Evolutionary conservation across 2,888 invertebrate species (phyloP).

Genomic region (Macaria liturata): DNA sequence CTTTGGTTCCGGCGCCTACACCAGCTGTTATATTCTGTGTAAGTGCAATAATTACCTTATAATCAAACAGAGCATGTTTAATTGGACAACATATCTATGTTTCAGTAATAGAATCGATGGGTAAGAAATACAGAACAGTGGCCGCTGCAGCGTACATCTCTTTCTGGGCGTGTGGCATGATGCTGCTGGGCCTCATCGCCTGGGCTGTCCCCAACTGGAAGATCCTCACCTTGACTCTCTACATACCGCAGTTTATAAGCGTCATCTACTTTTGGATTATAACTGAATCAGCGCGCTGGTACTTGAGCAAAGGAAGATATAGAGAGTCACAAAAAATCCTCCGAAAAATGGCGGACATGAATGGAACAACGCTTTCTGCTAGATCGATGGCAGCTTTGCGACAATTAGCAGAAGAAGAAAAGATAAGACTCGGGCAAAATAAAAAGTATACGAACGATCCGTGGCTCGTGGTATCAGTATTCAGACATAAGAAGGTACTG

Average conservation of each 20-base stretch:
- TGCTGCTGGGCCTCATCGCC: slow-evolving; percentile 65
- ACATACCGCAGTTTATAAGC: slow-evolving; percentile 86
- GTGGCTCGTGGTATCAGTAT: slow-evolving; percentile 57
- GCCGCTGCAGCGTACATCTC: slow-evolving; percentile 20
- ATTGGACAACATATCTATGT: not conserved
- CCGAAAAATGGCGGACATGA: slow-evolving; percentile 84
- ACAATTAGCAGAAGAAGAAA: slow-evolving; percentile 49
- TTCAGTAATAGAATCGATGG: slow-evolving; percentile 75
- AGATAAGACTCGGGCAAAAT: slow-evolving; percentile 40
- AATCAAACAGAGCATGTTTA: too few relatives aligned
- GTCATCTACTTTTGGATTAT: slow-evolving; percentile 86
- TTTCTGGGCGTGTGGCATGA: slow-evolving; percentile 11
- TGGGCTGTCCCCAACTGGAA: slow-evolving; percentile 88
- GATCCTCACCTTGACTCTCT: slow-evolving; percentile 84
- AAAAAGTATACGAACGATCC: slow-evolving; percentile 46
- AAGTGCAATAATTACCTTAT: slow-evolving; percentile 37
- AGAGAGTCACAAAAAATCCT: slow-evolving; percentile 85
- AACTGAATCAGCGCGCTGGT: slow-evolving; percentile 90
- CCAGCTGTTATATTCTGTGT: slow-evolving; percentile 87
- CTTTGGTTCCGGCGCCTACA: slow-evolving; percentile 86
- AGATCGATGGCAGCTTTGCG: slow-evolving; percentile 56
- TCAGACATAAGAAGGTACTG: slow-evolving; percentile 52
- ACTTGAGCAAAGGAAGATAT: slow-evolving; percentile 86
- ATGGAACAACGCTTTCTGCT: slow-evolving; percentile 66
- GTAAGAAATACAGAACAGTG: slow-evolving; percentile 8